Conservation (phyloP, 2,888 invertebrate species). For the Spodoptera picta region DNA sequence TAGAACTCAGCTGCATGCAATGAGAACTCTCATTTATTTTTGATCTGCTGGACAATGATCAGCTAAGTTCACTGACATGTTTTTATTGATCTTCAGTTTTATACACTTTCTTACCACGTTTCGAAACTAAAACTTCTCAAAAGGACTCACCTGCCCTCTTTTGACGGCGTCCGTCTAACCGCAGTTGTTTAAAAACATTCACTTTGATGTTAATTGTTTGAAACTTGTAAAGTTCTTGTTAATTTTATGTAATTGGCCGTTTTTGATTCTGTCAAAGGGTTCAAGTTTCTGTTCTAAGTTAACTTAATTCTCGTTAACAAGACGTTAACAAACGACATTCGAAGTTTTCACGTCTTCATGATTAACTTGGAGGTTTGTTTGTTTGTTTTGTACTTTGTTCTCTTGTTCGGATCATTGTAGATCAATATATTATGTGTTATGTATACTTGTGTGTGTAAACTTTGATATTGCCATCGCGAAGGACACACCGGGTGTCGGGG, state of each 20-base stretch:
- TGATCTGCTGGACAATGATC: no score
- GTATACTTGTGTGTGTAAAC: slow-evolving; percentile 9
- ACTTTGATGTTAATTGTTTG: slow-evolving; percentile 33
- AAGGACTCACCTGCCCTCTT: no score
- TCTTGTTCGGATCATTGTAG: slow-evolving; percentile 31
- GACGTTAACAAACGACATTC: slow-evolving; percentile 51
- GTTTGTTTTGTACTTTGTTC: slow-evolving; percentile 34
- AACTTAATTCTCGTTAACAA: slow-evolving; percentile 53
- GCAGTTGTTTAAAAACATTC: slow-evolving; percentile 24
- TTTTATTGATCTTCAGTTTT: no score
- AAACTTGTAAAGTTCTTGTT: slow-evolving; percentile 28
- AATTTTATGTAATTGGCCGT: slow-evolving; percentile 38
- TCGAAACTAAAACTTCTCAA: no score
- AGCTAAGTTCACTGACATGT: no score
- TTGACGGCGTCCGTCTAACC: slow-evolving; percentile 3
- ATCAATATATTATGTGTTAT: slow-evolving; percentile 35
- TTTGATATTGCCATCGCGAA: no score
- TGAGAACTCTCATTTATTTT: no score
- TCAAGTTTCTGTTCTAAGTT: slow-evolving; percentile 29
- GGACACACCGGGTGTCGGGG: no score
- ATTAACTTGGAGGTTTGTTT: slow-evolving; percentile 51
- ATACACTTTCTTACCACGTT: no score
- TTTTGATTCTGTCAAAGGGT: slow-evolving; percentile 34
- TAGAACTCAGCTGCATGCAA: no score
- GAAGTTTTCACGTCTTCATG: slow-evolving; percentile 40